phyloP scores from a whole-genome alignment of 2,113 vertebrate genomes.

The Neopipo cinnamomea region DNA sequence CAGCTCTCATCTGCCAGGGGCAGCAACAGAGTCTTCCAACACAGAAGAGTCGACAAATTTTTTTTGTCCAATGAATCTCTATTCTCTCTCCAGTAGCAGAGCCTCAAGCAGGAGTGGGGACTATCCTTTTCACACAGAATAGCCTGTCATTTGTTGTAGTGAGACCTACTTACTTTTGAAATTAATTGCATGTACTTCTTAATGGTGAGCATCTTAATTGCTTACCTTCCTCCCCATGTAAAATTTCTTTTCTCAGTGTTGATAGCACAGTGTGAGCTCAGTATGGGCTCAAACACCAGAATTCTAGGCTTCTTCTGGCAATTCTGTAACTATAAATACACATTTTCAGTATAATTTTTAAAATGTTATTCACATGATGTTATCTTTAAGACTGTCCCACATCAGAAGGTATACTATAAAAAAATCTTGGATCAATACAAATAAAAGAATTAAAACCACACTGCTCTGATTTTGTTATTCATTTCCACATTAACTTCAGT shows the following conservation, averaged over 20 bases:
- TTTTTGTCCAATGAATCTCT: not conserved
- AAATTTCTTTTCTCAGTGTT: not conserved
- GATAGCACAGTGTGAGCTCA: not conserved
- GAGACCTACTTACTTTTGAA: not conserved
- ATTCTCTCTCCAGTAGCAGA: not conserved
- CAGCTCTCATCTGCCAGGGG: not conserved
- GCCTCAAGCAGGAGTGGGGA: not conserved
- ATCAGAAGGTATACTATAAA: not conserved
- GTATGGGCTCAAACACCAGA: not conserved
- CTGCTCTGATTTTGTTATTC: not conserved
- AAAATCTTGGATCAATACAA: not conserved
- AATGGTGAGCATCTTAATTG: not conserved
- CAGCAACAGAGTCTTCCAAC: not conserved
- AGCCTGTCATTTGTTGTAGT: not conserved
- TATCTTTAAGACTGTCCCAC: not conserved
- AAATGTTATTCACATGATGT: not conserved
- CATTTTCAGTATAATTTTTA: not conserved
- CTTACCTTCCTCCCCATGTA: not conserved
- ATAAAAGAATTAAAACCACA: not conserved
- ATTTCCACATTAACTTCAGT: not conserved
- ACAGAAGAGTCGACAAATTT: rapidly evolving
- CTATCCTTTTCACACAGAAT: not conserved
- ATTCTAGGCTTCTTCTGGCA: not conserved
- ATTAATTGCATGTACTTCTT: not conserved
- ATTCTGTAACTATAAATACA: not conserved